Base-by-base conservation (phyloP, 2,797 vertebrate genomes). In the Gouania willdenowi region DNA sequence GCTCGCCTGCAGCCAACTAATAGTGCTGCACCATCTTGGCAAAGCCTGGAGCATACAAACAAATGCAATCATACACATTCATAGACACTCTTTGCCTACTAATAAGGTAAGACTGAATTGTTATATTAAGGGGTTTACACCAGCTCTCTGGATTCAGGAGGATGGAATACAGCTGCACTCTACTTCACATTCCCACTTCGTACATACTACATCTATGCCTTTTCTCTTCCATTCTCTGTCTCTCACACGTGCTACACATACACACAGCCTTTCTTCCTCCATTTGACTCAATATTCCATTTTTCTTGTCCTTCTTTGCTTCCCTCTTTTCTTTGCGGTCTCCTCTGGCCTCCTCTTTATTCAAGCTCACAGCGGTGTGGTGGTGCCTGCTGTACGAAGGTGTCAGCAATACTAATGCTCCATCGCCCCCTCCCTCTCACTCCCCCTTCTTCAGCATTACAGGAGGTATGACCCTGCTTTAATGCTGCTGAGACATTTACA, bases 101-200 rank as follows among this genome's bases (percentile, higher is more conserved):
- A 49, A 59, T 23, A 41, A 51, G 24, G 19, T 28, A 16, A 43
- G 25, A 41, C 36, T 27, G 28, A 35, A 26, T 40, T 43, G 43
- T 27, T 33, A 37, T 36, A 39, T 30, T 8, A 19, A 23, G 27
- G 12, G 27, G 12, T 47, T 44, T 35, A 33, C 8, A 37, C 22
- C 17, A 29, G 34, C 15, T 2, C 13, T 21, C 26, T 33, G 25
- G 13, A 20, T 35, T 40, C 51, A 20, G 25, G 39, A 35, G 45
- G 21, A 30, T 5, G 6, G 19, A 19, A 14, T 23, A 21, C 42
- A 44, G 48, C 54, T 66, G 26, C 26, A 53, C 48, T 34, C 24
- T 18, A 44, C 53, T 44, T 44, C 16, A 28, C 12, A 31, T 29
- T 47, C 9, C 5, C 14, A 11, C n/a, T 26, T 23, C 23, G 8